A percentile compares a stretch with the other conserved stretches of the same genome.
These are phyloP conservation scores for Pissodes strobi DNA, from an alignment of 1,140 invertebrate genomes.

Conservation along the genomic window DNA sequence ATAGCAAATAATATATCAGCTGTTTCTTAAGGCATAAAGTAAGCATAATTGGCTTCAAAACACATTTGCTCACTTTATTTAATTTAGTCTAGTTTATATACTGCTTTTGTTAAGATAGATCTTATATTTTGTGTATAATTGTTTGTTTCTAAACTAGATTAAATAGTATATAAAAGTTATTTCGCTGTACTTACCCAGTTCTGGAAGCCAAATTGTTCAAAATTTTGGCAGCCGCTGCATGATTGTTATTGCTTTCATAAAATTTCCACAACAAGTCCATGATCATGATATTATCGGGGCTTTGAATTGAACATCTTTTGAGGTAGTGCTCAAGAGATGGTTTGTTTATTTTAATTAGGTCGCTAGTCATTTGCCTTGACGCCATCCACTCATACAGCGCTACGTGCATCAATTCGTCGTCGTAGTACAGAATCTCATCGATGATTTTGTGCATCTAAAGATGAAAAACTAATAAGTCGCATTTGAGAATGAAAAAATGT, in stretches of 20 bases:
- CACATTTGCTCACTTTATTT: too few relatives aligned
- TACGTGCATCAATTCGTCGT: conserved; percentile 89
- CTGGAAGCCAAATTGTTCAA: conserved; percentile 85
- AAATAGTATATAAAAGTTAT: too few relatives aligned
- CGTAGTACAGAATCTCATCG: conserved; percentile 56
- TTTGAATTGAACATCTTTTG: conserved; percentile 62
- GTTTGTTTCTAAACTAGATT: too few relatives aligned
- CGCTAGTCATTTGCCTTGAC: conserved; percentile 73
- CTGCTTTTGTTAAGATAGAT: too few relatives aligned
- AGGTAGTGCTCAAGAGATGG: conserved; percentile 84
- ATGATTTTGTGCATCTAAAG: conserved; percentile 44
- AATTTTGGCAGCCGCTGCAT: conserved; percentile 90
- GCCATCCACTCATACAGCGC: conserved; percentile 94
- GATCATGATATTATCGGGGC: conserved; percentile 64
- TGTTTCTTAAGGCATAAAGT: too few relatives aligned
- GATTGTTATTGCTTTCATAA: conserved; percentile 91
- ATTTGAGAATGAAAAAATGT: background rate
- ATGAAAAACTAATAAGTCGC: background rate
- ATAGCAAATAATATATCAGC: too few relatives aligned
- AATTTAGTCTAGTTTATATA: too few relatives aligned
- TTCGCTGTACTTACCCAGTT: conserved; percentile 63
- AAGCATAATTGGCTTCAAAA: background rate
- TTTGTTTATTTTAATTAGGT: conserved; percentile 76
- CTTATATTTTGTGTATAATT: too few relatives aligned
- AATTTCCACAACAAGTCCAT: conserved; percentile 94